Evolutionary conservation across 2,797 vertebrate species (phyloP).

Genomic region (Podarcis lilfordi): DNA sequence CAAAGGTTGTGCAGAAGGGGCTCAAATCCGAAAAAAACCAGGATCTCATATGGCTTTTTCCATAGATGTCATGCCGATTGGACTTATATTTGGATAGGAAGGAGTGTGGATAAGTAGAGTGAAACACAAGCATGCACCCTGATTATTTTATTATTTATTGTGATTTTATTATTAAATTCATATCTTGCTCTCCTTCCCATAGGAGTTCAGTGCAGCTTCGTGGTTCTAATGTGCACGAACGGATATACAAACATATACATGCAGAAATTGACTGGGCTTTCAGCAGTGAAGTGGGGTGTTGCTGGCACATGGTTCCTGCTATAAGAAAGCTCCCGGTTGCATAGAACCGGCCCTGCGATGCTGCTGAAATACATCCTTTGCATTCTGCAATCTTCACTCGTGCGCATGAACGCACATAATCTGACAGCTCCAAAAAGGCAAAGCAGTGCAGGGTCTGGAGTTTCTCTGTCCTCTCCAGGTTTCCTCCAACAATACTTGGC

Average conservation of each 20-base stretch:
- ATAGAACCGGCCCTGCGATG: slow-evolving; percentile 46
- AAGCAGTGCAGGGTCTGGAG: slow-evolving; percentile 76
- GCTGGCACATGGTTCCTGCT: too few species aligned
- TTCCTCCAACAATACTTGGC: slow-evolving; percentile 78
- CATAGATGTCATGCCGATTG: too few species aligned
- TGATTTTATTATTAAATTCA: too few species aligned
- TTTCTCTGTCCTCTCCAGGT: slow-evolving; percentile 80
- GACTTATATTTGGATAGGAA: too few species aligned
- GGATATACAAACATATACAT: too few species aligned
- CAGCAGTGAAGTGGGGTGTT: too few species aligned
- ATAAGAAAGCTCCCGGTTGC: slow-evolving; percentile 12
- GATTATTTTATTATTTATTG: too few species aligned
- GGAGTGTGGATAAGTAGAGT: not conserved
- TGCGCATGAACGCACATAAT: slow-evolving; percentile 45
- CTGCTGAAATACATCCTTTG: slow-evolving; percentile 60
- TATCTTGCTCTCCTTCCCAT: too few species aligned
- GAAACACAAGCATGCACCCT: not conserved
- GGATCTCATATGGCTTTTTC: not conserved
- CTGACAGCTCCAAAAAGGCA: slow-evolving; percentile 75
- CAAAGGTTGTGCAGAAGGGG: not conserved
- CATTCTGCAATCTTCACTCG: slow-evolving; percentile 20
- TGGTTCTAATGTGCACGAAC: too few species aligned
- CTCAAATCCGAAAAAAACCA: not conserved
- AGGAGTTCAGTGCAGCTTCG: too few species aligned
- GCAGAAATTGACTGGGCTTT: too few species aligned